phyloP scores from a whole-genome alignment of 2,888 invertebrate species.

The Cerceris ruficornis region DNA sequence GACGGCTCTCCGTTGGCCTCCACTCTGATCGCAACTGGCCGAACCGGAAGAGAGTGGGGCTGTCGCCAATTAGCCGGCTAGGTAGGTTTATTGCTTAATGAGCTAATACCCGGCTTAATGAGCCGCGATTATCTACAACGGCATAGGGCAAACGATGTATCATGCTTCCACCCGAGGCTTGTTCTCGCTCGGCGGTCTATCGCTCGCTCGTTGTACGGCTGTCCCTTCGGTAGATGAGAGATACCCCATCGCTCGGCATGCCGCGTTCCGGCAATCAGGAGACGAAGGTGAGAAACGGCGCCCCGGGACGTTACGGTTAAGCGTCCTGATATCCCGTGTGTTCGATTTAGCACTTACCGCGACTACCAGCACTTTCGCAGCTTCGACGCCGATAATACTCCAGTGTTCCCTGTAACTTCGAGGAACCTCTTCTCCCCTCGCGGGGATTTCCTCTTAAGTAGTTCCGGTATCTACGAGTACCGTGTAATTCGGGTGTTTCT shows the following conservation, averaged over 20 bases:
- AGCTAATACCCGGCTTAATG: conserved; percentile 77
- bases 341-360: not conserved
- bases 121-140: conserved; percentile 74
- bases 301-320: conserved; percentile 5
- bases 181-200: conserved; percentile 17
- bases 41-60: conserved; percentile 73
- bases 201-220: conserved; percentile 10
- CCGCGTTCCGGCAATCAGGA: not conserved
- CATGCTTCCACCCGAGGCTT: conserved; percentile 38
- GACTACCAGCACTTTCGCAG: not conserved
- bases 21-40: conserved; percentile 60
- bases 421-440: not conserved
- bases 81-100: conserved; percentile 78
- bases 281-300: conserved; percentile 2
- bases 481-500: not conserved
- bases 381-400: conserved; percentile 1
- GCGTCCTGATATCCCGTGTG: not conserved
- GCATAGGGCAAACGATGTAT: conserved; percentile 55
- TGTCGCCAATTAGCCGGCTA: conserved; percentile 76
- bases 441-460: conserved; percentile 2
- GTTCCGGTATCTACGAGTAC: not conserved
- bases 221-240: conserved; percentile 30
- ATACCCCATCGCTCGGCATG: conserved; percentile 20
- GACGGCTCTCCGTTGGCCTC: conserved; percentile 37
- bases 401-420: not conserved